Evolutionary conservation across 2,113 vertebrate species (phyloP), one percentile per base, ranked within the genome.

Genomic region (Arizona elegans): DNA sequence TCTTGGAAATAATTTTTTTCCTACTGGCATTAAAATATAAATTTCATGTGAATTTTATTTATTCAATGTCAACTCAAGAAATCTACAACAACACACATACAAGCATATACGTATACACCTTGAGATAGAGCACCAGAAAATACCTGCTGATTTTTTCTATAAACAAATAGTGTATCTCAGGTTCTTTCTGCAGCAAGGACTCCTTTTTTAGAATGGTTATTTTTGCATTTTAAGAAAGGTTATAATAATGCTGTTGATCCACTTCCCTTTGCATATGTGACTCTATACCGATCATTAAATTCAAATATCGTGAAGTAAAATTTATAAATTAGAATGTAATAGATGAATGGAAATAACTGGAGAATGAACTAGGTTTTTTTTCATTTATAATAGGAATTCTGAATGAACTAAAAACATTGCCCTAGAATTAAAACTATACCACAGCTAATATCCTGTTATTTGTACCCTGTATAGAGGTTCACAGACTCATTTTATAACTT

Each of bases 1-100:
- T 93, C 50, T 75, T 95, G 94, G 53, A 95, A 94, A 86, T 21
- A 75, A 0, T 87, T 93, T 90, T 90, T 87, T 85, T 50, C 9
- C 26, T 89, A 9, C 87, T 94, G 91, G 15, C 24, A 54, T 1
- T 29, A 56, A 94, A 94, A 24, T 8, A 62, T 52, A 26, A 88
- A 23, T 56, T 93, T 93, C 91, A 13, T 65, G 33, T 47, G 54
- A 93, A 85, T 65, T 81, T 86, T 96, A 53, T 93, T 59, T 86
- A 86, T 93, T 56, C 21, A 86, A 7, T 88, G 75, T 55, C 90
- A 86, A 53, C 21, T 52, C 50, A 56, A 86, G 56, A 91, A 85
- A 93, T 53, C 47, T 92, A 55, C 90, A 0, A 0, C n/a, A 75
- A 56, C 3, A 43, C 29, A 56, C 33, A 29, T 26, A 65, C 38